phyloP scores from a whole-genome alignment of 2,888 invertebrate genomes.

The Drosophila imparisetae region DNA sequence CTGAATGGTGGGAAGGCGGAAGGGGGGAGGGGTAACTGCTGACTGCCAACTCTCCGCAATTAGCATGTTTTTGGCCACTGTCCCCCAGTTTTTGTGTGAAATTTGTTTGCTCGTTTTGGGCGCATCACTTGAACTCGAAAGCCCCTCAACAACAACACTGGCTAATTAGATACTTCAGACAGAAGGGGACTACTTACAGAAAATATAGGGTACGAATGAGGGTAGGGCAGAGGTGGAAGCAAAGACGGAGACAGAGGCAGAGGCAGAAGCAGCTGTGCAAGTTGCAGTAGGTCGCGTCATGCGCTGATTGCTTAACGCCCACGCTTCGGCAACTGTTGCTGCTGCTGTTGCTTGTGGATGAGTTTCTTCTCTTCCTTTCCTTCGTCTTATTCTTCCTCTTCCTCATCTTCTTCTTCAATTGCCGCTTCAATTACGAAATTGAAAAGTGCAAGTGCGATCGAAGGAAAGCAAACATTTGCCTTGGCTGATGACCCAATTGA shows the following conservation, averaged over 20 bases:
- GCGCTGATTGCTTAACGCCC: conserved; percentile 73
- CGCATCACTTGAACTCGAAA: conserved; percentile 13
- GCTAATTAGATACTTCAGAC: conserved; percentile 16
- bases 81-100: conserved; percentile 34
- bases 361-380: conserved; percentile 19
- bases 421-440: conserved; percentile 66
- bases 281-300: conserved; percentile 65
- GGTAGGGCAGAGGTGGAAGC: too few relatives aligned
- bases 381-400: conserved; percentile 1
- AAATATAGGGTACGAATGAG: not conserved
- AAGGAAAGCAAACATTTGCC: conserved; percentile 50
- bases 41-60: conserved; percentile 1
- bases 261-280: conserved; percentile 16
- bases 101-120: conserved; percentile 41
- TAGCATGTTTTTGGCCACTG: conserved; percentile 15
- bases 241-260: not conserved
- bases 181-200: not conserved
- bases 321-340: conserved; percentile 63
- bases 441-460: conserved; percentile 74
- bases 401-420: conserved; percentile 3
- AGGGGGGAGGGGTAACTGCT: not conserved
- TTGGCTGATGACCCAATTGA: conserved; percentile 67
- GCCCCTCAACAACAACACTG: conserved; percentile 5
- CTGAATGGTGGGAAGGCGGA: too few relatives aligned
- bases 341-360: conserved; percentile 28